A percentile compares a stretch with the other conserved stretches of the same genome.
Conservation (phyloP, 2,797 vertebrate genomes). For the Chanos chanos region DNA sequence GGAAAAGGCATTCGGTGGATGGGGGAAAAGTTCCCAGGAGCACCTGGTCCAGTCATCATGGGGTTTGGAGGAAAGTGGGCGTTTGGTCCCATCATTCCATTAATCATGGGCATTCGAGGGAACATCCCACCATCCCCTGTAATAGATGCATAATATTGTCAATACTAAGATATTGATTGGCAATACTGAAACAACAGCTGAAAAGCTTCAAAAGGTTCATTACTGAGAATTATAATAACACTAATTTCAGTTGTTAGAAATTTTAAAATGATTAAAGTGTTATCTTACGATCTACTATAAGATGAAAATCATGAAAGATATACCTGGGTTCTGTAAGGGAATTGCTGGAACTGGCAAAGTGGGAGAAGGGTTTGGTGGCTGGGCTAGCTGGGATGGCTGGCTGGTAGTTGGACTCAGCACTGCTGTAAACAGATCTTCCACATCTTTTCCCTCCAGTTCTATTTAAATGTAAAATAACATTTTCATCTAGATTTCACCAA, state of each 20-base stretch:
- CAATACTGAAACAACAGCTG: no score
- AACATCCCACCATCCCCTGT: slow-evolving; percentile 68
- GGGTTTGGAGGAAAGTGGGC: slow-evolving; percentile 70
- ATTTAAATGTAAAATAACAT: no score
- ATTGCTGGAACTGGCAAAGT: slow-evolving; percentile 58
- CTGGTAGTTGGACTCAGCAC: slow-evolving; percentile 83
- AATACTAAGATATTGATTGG: no score
- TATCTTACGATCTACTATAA: no score
- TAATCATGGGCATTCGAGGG: slow-evolving; percentile 83
- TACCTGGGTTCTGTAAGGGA: slow-evolving; percentile 74
- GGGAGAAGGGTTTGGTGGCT: slow-evolving; percentile 57
- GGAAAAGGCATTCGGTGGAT: slow-evolving; percentile 71
- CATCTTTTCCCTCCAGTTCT: slow-evolving; percentile 96
- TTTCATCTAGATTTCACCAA: no score
- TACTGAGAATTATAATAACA: no score
- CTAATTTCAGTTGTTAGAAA: no score
- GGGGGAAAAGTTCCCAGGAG: slow-evolving; percentile 68
- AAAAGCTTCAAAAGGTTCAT: no score
- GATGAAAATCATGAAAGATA: slow-evolving; percentile 4
- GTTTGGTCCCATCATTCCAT: slow-evolving; percentile 81
- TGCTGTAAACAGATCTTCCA: slow-evolving; percentile 95
- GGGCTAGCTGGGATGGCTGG: slow-evolving; percentile 69
- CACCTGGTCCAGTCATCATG: slow-evolving; percentile 62
- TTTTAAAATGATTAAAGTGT: no score
- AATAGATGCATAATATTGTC: background rate